These are phyloP conservation scores for Nephrotoma appendiculata DNA, from an alignment of 2,888 invertebrate genomes.

Conservation along the genomic window DNA sequence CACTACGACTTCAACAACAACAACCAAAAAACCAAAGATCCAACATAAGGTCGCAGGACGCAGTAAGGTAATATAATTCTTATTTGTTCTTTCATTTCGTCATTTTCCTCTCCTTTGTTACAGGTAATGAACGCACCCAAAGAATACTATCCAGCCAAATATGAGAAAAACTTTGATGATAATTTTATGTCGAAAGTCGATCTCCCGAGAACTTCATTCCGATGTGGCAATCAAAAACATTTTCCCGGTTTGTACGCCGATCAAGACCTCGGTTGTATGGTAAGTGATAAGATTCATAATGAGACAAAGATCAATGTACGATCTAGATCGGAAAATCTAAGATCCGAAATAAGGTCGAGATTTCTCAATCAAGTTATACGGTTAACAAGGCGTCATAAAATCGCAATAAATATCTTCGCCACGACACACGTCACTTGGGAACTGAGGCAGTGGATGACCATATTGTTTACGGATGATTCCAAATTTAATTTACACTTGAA, in stretches of 20 bases:
- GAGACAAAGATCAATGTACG: too few relatives aligned
- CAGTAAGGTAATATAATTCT: slow-evolving; percentile 19
- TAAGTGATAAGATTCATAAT: slow-evolving; percentile 22
- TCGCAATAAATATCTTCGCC: too few relatives aligned
- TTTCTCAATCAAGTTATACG: too few relatives aligned
- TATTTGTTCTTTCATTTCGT: background rate
- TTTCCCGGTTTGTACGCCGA: slow-evolving; percentile 83
- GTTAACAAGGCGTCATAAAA: too few relatives aligned
- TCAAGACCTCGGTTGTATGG: slow-evolving; percentile 81
- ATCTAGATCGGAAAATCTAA: too few relatives aligned
- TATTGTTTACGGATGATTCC: too few relatives aligned
- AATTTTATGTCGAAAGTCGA: slow-evolving; percentile 75
- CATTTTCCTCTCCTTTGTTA: background rate
- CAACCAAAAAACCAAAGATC: slow-evolving; percentile 11
- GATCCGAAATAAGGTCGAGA: too few relatives aligned
- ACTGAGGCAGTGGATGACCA: too few relatives aligned
- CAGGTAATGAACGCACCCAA: slow-evolving; percentile 76
- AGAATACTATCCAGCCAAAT: slow-evolving; percentile 77
- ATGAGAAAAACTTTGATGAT: slow-evolving; percentile 80
- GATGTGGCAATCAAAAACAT: slow-evolving; percentile 78
- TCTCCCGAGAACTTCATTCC: slow-evolving; percentile 67
- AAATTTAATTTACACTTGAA: too few relatives aligned
- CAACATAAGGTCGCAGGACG: slow-evolving; percentile 12
- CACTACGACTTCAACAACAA: slow-evolving; percentile 17
- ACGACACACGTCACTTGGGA: too few relatives aligned